Evolutionary conservation across 2,888 invertebrate genomes (phyloP), one percentile per base, ranked within the genome.

Genomic region (Leistus spinibarbis): DNA sequence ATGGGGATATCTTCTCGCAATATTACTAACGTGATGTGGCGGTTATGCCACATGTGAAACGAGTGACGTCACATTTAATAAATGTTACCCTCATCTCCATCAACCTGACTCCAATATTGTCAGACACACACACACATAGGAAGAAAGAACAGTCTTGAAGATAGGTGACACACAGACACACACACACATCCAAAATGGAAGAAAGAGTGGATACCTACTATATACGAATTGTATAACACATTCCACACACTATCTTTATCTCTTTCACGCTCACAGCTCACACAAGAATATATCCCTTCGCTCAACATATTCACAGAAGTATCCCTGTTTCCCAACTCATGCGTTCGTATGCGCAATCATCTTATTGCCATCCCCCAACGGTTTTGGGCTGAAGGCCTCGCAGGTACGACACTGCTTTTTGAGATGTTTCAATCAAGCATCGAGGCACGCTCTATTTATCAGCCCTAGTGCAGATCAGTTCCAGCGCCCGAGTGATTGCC

Each of bases 1-100:
- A 54, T 54, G 54, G n/a, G n/a, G n/a, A 54, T 17, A 54, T 54
- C 19, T 60, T 60, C 60, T 60, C 60, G 5, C 60, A 60, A 60
- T 60, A 60, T 60, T 19, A n/a, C n/a, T 10, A 17, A 17, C 7
- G 10, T 10, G 17, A 19, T 60, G 16, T 60, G 16, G 10, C 2
- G 16, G 17, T 10, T 10, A 24, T 66, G 65, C 66, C 66, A 66
- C 72, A 72, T 20, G 65, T 40, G 20, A 56, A 66, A 66, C 27
- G 66, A 27, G 62, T 66, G 23, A 65, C 53, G 66, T 66, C 66
- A 27, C 54, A 60, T 67, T 66, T 74, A 66, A 74, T 74, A 74
- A 74, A 74, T 54, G 73, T 66, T 64, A 67, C 73, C 73, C 73
- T 74, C 73, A 62, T 74, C 67, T 74, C 60, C 67, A 74, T 67